Percentiles rank a stretch among this genome's conserved stretches.
These are phyloP conservation scores for Microplitis manilae DNA, from an alignment of 2,888 invertebrate species.

Conservation along the genomic window DNA sequence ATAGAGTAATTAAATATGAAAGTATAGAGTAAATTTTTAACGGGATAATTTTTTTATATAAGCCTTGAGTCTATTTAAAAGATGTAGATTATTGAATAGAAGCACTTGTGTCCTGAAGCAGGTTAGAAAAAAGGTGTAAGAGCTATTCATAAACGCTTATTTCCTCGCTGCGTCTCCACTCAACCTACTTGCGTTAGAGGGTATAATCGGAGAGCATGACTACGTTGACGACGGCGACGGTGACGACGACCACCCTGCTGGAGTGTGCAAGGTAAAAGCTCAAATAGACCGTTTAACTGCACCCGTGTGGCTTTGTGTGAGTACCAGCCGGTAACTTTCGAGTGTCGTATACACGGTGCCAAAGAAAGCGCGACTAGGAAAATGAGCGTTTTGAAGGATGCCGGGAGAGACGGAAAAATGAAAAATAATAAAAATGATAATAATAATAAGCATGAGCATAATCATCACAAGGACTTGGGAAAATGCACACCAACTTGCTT, in stretches of 20 bases:
- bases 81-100: not conserved
- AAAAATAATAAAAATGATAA: not conserved
- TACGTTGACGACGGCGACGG: not conserved
- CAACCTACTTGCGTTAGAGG: constrained; percentile 29
- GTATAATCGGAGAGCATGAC: constrained; percentile 21
- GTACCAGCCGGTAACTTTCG: constrained; percentile 5
- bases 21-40: too few species aligned
- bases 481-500: constrained; percentile 11
- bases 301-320: constrained; percentile 23
- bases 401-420: not conserved
- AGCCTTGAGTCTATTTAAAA: not conserved
- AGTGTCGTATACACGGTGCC: not conserved
- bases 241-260: not conserved
- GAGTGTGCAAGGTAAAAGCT: constrained; percentile 18
- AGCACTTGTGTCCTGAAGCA: not conserved
- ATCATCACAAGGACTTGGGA: not conserved
- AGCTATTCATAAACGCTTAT: constrained; percentile 16
- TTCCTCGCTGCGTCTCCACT: constrained; percentile 19
- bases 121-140: not conserved
- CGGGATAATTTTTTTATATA: not conserved
- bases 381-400: not conserved
- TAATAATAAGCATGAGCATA: not conserved
- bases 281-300: constrained; percentile 34
- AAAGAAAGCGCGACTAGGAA: constrained; percentile 5
- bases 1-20: too few species aligned